phyloP scores from a whole-genome alignment of 2,888 invertebrate genomes.

The Drosophila meridiana region DNA sequence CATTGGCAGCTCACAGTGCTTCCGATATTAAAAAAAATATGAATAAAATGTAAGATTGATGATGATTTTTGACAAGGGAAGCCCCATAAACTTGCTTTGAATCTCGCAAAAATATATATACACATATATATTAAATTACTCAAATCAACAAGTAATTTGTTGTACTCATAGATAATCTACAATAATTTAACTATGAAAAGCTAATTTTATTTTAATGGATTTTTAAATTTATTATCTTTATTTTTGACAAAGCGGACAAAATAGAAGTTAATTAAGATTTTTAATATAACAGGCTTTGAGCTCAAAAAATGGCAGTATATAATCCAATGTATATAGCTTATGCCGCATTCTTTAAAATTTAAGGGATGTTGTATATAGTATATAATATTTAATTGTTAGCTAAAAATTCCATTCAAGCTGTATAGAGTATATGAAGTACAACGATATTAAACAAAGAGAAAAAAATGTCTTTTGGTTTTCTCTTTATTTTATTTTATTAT shows the following conservation, averaged over 20 bases:
- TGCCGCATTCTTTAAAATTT: neutral
- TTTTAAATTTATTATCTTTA: neutral
- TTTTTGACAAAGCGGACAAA: neutral
- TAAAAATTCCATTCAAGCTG: neutral
- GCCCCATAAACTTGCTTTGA: neutral
- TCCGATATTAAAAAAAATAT: neutral
- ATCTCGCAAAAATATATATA: neutral
- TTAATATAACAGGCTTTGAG: neutral
- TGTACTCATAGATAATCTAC: neutral
- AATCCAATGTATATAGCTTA: neutral
- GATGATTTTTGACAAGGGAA: neutral
- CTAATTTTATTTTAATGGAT: neutral
- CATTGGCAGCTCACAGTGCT: too few relatives aligned
- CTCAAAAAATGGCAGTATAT: neutral
- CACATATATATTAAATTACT: too few relatives aligned
- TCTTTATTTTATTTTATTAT: constrained; percentile 56
- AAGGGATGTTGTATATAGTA: neutral
- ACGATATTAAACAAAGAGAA: constrained; percentile 11
- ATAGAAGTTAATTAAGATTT: neutral
- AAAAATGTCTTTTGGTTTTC: constrained; percentile 19
- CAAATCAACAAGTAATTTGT: neutral
- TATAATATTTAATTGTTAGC: neutral
- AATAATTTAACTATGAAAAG: neutral
- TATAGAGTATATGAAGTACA: neutral
- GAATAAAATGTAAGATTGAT: neutral